phyloP scores from a whole-genome alignment of 1,140 invertebrate species.

The Samia ricini region DNA sequence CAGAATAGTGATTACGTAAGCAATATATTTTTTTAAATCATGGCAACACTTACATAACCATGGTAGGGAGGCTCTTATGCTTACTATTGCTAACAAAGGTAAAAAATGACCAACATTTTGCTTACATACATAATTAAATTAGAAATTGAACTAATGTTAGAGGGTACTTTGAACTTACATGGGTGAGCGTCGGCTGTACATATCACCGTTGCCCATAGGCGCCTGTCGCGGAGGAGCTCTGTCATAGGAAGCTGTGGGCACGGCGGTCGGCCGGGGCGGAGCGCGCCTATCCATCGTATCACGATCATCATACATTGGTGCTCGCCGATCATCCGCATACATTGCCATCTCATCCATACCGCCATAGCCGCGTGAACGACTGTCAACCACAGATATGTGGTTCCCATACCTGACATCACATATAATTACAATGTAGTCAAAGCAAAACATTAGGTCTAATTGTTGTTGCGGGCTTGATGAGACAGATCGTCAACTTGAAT shows the following conservation, averaged over 20 bases:
- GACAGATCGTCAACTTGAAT: too few species aligned
- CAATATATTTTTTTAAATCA: too few species aligned
- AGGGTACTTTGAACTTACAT: too few species aligned
- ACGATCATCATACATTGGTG: conserved; percentile 69
- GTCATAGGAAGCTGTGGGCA: conserved; percentile 55
- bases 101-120: too few species aligned
- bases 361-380: conserved; percentile 37
- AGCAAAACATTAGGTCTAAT: too few species aligned
- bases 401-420: background rate
- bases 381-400: conserved; percentile 12
- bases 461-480: too few species aligned
- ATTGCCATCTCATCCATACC: conserved; percentile 19
- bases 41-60: too few species aligned
- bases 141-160: too few species aligned
- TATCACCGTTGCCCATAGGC: conserved; percentile 65
- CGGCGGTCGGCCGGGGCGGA: background rate
- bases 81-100: too few species aligned
- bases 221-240: conserved; percentile 48
- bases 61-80: too few species aligned
- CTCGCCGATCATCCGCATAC: conserved; percentile 43
- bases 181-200: conserved; percentile 70
- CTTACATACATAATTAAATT: too few species aligned
- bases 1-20: too few species aligned
- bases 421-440: background rate
- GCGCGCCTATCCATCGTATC: conserved; percentile 66